Base-by-base conservation (phyloP, 2,113 vertebrate genomes). In the Genyomyrus donnyi region DNA sequence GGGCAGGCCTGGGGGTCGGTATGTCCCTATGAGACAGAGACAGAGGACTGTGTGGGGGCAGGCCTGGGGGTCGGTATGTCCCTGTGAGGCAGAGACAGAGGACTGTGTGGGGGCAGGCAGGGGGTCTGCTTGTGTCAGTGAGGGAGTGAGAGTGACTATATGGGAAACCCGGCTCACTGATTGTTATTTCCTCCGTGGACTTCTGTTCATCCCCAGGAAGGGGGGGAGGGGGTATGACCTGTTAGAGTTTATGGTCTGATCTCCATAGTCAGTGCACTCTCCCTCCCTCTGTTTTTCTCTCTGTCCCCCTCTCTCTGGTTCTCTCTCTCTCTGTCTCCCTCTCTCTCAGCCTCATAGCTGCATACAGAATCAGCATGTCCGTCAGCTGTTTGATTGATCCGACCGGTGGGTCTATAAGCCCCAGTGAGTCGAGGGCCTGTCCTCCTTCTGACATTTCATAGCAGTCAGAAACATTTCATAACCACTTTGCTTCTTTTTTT, bases 111-210 rank as follows among this genome's bases (percentile, higher is more conserved):
- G 62, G 58, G 58, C 24, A 62, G 58, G 58, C 7, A 1, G 24
- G 58, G 58, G 24, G 24, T 66, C n/a, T 3, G 24, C 24, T 1
- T 66, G 58, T 66, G 2, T 3, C 9, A n/a, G 27, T 66, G 58
- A 66, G 58, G n/a, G 58, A 66, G 58, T 27, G n/a, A 66, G n/a
- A 66, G 58, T 88, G 94, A 94, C 94, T 94, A 90, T 91, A 88
- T 93, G 45, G 94, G 95, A 96, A 96, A 93, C 92, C 42, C 95
- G 91, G 93, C 90, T 95, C 91, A 91, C 91, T 95, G 93, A 92
- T 92, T 93, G 94, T 95, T 90, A 93, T 95, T 96, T 97, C 96
- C 96, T 96, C 93, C 91, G 92, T 92, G 87, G 35, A 93, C 95
- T 95, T 92, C 95, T 96, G 95, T 94, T 96, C 94, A 92, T 91